phyloP scores from a whole-genome alignment of 2,113 vertebrate species.

The Pseudorhombus dupliciocellatus region DNA sequence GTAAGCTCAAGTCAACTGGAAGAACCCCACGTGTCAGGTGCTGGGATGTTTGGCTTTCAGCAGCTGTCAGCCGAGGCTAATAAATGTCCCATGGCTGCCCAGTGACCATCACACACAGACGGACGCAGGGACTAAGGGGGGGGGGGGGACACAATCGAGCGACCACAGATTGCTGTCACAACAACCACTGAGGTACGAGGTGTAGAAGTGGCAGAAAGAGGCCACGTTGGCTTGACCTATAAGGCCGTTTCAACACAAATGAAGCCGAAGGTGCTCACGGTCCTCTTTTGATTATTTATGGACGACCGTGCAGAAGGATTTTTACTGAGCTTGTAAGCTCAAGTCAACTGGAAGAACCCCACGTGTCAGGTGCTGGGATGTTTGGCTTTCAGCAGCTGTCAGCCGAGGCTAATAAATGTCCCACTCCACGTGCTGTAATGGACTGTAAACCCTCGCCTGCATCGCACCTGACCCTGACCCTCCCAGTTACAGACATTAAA shows the following conservation, averaged over 20 bases:
- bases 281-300: constrained; percentile 33
- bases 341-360: background rate
- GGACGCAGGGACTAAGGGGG: background rate
- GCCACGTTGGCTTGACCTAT: constrained; percentile 30
- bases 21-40: background rate
- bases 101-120: background rate
- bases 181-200: constrained; percentile 12
- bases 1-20: constrained; percentile 9
- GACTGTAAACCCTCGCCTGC: background rate
- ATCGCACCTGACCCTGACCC: background rate
- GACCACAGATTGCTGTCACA: background rate
- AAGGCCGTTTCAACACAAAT: constrained; percentile 20
- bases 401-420: background rate
- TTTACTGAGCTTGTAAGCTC: constrained; percentile 20
- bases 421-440: background rate
- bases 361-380: background rate
- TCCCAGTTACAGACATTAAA: background rate
- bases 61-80: background rate
- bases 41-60: background rate
- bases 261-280: constrained; percentile 3
- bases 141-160: no score
- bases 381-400: background rate
- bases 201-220: constrained; percentile 43
- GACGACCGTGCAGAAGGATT: constrained; percentile 7
- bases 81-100: background rate